phyloP scores from a whole-genome alignment of 2,113 vertebrate genomes.

The Nothoprocta perdicaria region DNA sequence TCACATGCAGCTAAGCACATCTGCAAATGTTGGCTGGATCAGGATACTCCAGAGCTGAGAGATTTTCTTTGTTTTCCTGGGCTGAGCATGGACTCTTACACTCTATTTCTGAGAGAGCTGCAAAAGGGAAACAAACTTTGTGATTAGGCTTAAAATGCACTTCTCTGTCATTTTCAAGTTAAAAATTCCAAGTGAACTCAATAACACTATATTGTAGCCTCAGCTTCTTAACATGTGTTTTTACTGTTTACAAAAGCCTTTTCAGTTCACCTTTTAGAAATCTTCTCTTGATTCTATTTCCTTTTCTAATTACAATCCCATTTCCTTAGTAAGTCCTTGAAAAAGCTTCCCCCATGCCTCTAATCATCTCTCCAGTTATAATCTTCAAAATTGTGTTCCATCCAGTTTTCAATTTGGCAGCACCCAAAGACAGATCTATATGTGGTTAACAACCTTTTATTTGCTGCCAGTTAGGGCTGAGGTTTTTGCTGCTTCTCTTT shows the following conservation, averaged over 20 bases:
- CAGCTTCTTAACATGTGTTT: slow-evolving; percentile 51
- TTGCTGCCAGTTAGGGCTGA: slow-evolving; percentile 67
- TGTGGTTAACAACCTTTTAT: slow-evolving; percentile 76
- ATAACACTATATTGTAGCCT: slow-evolving; percentile 42
- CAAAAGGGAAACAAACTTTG: slow-evolving; percentile 39
- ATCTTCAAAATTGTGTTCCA: slow-evolving; percentile 77
- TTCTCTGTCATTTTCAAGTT: slow-evolving; percentile 64
- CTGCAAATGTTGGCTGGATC: neutral
- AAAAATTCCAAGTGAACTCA: slow-evolving; percentile 53
- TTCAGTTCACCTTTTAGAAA: slow-evolving; percentile 70
- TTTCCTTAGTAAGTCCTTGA: slow-evolving; percentile 78
- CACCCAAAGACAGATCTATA: slow-evolving; percentile 72
- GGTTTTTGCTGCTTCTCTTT: slow-evolving; percentile 57
- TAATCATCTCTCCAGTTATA: slow-evolving; percentile 78
- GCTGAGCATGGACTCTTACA: neutral
- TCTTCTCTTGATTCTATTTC: slow-evolving; percentile 70
- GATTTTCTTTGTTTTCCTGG: slow-evolving; percentile 2
- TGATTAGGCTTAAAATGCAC: slow-evolving; percentile 51
- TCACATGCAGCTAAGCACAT: neutral
- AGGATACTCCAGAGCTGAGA: neutral
- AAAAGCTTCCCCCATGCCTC: slow-evolving; percentile 74
- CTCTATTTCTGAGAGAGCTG: neutral
- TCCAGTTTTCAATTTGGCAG: slow-evolving; percentile 78
- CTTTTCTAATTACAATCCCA: slow-evolving; percentile 78
- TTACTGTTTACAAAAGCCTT: slow-evolving; percentile 71